These are phyloP conservation scores for Cavia porcellus DNA, from an alignment of 2,113 vertebrate species.

Conservation along the genomic window DNA sequence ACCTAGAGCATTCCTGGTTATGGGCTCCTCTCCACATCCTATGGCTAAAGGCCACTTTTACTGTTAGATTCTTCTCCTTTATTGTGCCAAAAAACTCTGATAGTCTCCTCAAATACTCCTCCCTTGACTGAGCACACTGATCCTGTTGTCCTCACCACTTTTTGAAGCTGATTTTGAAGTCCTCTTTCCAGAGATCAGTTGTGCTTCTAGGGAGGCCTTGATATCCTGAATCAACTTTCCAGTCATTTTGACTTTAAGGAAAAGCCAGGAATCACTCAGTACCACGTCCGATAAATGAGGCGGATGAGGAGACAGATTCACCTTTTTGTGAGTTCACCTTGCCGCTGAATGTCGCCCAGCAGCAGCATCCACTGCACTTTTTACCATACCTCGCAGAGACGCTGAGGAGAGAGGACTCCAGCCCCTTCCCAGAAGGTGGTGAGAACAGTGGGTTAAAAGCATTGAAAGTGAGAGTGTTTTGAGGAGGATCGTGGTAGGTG, in stretches of 20 bases:
- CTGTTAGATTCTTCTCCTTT: no score
- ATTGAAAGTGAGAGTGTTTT: neutral
- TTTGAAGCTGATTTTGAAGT: neutral
- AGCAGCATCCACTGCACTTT: neutral
- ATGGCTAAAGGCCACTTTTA: no score
- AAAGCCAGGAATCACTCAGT: neutral
- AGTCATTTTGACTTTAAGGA: neutral
- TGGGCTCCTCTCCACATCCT: no score
- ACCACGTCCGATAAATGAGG: neutral
- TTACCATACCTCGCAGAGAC: no score
- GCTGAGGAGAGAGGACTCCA: neutral
- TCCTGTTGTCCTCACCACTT: neutral
- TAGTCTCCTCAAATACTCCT: neutral
- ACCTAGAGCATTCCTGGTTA: no score
- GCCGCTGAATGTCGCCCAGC: neutral
- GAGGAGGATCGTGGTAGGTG: neutral
- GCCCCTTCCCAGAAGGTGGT: neutral
- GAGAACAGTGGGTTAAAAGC: neutral
- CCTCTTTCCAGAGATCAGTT: neutral
- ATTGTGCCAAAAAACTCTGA: no score
- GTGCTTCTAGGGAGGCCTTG: neutral
- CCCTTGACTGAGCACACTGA: neutral
- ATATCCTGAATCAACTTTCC: neutral
- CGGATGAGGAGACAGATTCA: neutral
- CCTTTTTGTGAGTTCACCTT: no score